Conservation (phyloP, 2,797 vertebrate genomes). For the Cossypha caffra region DNA sequence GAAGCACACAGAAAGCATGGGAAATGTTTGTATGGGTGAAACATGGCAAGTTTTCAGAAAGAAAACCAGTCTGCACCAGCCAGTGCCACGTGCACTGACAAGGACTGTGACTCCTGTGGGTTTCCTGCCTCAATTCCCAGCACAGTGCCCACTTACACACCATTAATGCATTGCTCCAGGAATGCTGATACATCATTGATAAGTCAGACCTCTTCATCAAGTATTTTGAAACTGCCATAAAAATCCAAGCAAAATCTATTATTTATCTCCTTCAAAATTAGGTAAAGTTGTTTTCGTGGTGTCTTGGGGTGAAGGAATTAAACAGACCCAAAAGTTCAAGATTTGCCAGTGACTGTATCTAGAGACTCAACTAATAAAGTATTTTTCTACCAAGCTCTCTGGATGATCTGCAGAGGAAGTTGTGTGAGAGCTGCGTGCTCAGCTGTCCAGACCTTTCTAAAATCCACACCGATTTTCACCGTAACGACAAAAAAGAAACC, state of each 20-base stretch:
- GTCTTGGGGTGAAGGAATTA: neutral
- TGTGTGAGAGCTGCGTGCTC: neutral
- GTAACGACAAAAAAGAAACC: neutral
- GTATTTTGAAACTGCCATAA: neutral
- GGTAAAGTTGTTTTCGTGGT: neutral
- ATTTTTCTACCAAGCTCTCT: neutral
- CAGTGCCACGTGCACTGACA: rapidly evolving
- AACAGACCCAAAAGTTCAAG: neutral
- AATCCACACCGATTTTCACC: neutral
- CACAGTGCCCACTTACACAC: neutral
- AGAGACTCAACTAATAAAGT: neutral
- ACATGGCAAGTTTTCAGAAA: neutral
- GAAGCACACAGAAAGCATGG: neutral
- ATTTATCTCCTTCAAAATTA: neutral
- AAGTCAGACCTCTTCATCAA: neutral
- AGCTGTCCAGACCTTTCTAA: neutral
- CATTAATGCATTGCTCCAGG: neutral
- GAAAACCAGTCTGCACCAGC: neutral
- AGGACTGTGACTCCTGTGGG: neutral
- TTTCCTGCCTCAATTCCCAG: neutral
- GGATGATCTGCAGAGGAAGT: neutral
- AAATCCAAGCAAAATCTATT: neutral
- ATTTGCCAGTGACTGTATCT: neutral
- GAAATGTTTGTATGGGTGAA: neutral
- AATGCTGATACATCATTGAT: neutral